Conservation (phyloP, 2,888 invertebrate species). For the Drosophila kambysellisi region DNA sequence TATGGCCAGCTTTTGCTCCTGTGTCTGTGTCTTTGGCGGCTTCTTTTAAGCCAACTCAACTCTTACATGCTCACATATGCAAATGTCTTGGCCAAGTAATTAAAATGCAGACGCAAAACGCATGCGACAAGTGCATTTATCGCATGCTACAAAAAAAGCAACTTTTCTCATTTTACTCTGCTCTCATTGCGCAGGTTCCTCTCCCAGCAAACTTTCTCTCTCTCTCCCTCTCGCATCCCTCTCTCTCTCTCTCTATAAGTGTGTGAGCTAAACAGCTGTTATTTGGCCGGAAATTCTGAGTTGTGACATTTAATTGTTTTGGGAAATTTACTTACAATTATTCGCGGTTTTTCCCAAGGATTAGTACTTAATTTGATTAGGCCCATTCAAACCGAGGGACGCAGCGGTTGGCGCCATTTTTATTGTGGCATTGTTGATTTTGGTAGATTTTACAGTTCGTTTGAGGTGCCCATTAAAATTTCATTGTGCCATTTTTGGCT, state of each 20-base stretch:
- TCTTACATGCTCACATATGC: slow-evolving; percentile 52
- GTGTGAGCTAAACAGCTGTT: slow-evolving; percentile 39
- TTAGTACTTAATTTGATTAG: slow-evolving; percentile 81
- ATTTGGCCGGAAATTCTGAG: slow-evolving; percentile 44
- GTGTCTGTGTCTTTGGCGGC: not conserved
- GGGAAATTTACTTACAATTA: slow-evolving; percentile 81
- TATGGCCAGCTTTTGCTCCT: slow-evolving; percentile 54
- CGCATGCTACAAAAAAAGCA: slow-evolving; percentile 46
- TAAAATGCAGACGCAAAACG: slow-evolving; percentile 30
- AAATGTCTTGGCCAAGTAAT: slow-evolving; percentile 50
- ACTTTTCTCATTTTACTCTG: not conserved
- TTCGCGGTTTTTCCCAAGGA: slow-evolving; percentile 81
- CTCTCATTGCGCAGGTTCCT: slow-evolving; percentile 38
- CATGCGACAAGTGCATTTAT: slow-evolving; percentile 56
- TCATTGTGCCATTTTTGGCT: slow-evolving; percentile 43
- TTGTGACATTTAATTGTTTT: slow-evolving; percentile 73
- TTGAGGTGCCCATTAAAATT: slow-evolving; percentile 58
- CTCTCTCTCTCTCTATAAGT: not conserved
- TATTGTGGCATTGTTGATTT: slow-evolving; percentile 57
- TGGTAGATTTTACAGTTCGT: slow-evolving; percentile 66
- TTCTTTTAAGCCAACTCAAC: slow-evolving; percentile 11
- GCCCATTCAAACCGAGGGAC: slow-evolving; percentile 52
- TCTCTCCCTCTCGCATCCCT: not conserved
- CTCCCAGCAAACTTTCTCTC: not conserved
- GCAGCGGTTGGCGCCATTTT: slow-evolving; percentile 44